Evolutionary conservation across 2,113 vertebrate species (phyloP).

Genomic region (Pseudopipra pipra): DNA sequence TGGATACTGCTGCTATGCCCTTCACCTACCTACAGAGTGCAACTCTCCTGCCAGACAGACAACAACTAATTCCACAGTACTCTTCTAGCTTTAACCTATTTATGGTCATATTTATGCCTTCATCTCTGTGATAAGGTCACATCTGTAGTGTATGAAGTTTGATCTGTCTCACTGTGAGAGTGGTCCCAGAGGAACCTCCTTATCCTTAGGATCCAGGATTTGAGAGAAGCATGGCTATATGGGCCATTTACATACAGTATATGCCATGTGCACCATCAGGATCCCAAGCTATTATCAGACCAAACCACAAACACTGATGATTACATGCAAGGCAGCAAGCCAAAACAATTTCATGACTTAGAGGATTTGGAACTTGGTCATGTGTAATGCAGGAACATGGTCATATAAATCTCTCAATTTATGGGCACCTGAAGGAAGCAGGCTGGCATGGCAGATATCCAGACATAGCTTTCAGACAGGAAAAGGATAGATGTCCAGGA

Average conservation of each 20-base stretch:
- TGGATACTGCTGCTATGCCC: neutral
- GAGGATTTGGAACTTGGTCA: neutral
- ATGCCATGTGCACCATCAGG: neutral
- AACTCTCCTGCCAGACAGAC: neutral
- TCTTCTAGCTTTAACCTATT: neutral
- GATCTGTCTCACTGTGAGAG: neutral
- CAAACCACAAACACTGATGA: neutral
- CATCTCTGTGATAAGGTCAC: neutral
- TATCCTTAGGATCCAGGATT: neutral
- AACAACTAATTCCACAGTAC: neutral
- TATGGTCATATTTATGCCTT: neutral
- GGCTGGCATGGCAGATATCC: neutral
- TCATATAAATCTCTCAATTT: neutral
- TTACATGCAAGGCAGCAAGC: neutral
- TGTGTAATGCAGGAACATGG: neutral
- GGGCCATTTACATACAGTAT: rapidly evolving
- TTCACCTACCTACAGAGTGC: neutral
- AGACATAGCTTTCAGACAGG: neutral
- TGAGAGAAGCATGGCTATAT: neutral
- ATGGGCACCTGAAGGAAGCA: neutral
- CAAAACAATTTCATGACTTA: neutral
- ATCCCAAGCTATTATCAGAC: neutral
- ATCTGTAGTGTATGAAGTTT: neutral
- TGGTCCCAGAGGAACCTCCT: neutral
- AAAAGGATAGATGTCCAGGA: neutral